Conservation (phyloP, 2,888 invertebrate species). For the Apamea epomidion region DNA sequence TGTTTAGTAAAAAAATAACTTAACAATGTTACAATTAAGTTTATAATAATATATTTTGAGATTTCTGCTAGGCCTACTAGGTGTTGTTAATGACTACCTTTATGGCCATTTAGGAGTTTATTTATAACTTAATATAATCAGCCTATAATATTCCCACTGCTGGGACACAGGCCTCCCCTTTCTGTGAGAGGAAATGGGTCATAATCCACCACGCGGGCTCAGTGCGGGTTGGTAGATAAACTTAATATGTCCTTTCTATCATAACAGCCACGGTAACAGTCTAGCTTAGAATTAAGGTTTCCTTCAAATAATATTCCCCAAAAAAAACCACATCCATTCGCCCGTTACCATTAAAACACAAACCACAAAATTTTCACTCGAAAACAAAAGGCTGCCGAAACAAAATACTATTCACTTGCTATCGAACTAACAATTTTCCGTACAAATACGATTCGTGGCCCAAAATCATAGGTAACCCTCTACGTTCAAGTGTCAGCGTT, state of each 20-base stretch:
- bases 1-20: background rate
- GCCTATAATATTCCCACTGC: background rate
- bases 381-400: conserved; percentile 28
- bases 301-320: background rate
- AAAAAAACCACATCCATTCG: background rate
- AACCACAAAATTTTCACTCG: background rate
- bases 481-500: conserved; percentile 70
- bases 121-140: background rate
- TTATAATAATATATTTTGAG: background rate
- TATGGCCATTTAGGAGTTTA: background rate
- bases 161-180: background rate
- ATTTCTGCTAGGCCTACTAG: background rate
- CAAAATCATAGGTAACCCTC: conserved; percentile 65
- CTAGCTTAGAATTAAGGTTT: background rate
- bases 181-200: background rate
- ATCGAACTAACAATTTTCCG: conserved; percentile 53
- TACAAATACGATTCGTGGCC: conserved; percentile 48
- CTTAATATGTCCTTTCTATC: background rate
- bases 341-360: background rate
- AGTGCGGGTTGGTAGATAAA: background rate
- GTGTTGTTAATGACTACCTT: background rate
- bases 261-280: background rate
- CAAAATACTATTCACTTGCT: conserved; percentile 14
- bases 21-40: background rate
- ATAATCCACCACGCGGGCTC: background rate